Evolutionary conservation across 2,113 vertebrate genomes (phyloP).

Genomic region (Spermophilus dauricus): DNA sequence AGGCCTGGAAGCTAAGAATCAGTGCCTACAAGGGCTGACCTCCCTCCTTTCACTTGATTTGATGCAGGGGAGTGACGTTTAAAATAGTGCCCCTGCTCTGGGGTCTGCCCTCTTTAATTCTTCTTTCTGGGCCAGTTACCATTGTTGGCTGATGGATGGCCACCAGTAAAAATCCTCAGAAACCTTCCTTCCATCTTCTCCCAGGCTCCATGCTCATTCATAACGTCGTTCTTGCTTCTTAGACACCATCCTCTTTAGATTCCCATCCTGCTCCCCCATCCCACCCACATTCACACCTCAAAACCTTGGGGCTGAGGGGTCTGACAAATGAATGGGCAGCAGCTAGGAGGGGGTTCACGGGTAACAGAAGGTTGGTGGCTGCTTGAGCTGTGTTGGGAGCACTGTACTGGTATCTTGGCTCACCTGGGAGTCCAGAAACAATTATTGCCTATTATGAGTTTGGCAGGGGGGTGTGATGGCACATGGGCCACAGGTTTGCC

Average conservation of each 20-base stretch:
- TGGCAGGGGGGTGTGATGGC: background rate
- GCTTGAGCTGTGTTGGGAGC: background rate
- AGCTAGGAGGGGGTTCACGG: background rate
- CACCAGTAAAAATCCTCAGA: background rate
- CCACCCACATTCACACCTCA: background rate
- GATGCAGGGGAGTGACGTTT: background rate
- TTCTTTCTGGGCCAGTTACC: background rate
- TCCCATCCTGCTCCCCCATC: background rate
- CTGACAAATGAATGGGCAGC: background rate
- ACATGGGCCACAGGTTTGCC: background rate
- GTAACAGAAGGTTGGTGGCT: background rate
- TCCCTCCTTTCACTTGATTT: background rate
- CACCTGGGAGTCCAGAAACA: background rate
- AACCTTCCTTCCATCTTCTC: background rate
- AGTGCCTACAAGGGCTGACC: background rate
- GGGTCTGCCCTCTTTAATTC: background rate
- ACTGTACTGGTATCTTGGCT: background rate
- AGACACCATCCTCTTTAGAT: background rate
- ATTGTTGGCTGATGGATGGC: background rate
- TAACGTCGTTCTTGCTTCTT: background rate
- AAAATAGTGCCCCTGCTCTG: background rate
- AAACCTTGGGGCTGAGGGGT: background rate
- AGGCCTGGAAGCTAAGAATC: background rate
- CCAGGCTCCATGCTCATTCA: background rate
- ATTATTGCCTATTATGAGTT: background rate